Percentiles rank a stretch among this genome's conserved stretches.
Conservation (phyloP, 2,797 vertebrate genomes). For the Hemitrygon akajei region DNA sequence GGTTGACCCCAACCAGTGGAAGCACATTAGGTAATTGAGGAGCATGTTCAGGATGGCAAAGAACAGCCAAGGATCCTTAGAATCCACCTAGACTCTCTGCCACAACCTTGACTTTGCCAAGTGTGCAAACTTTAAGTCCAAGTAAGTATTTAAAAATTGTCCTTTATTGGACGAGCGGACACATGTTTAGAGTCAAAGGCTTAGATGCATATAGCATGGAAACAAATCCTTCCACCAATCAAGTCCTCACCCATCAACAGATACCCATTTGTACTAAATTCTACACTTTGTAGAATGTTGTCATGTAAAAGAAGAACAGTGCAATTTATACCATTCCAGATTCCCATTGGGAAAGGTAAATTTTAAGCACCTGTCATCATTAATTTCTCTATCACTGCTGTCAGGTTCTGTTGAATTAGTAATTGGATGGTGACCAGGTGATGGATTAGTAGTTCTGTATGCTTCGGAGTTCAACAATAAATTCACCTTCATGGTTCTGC, state of each 20-base stretch:
- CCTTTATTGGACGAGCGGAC: no score
- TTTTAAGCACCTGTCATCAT: background rate
- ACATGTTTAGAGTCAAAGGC: no score
- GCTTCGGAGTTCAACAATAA: background rate
- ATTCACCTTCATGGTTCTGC: background rate
- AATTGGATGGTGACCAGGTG: background rate
- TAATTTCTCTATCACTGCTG: background rate
- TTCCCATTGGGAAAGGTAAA: background rate
- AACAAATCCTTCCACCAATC: no score
- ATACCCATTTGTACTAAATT: no score
- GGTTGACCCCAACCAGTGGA: no score
- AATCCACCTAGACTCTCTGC: no score
- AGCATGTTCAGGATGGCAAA: background rate
- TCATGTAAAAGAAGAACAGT: background rate
- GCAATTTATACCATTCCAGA: background rate
- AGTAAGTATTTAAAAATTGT: no score
- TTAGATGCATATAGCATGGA: no score
- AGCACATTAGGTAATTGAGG: background rate
- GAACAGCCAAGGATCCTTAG: background rate
- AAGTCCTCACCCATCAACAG: no score
- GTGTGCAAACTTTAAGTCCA: no score
- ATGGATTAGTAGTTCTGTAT: background rate
- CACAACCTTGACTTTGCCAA: no score
- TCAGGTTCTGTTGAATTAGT: background rate
- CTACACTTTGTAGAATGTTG: background rate